Percentiles rank a stretch among this genome's conserved stretches.
phyloP scores from a whole-genome alignment of 2,888 invertebrate genomes.

The Adelphocoris suturalis region DNA sequence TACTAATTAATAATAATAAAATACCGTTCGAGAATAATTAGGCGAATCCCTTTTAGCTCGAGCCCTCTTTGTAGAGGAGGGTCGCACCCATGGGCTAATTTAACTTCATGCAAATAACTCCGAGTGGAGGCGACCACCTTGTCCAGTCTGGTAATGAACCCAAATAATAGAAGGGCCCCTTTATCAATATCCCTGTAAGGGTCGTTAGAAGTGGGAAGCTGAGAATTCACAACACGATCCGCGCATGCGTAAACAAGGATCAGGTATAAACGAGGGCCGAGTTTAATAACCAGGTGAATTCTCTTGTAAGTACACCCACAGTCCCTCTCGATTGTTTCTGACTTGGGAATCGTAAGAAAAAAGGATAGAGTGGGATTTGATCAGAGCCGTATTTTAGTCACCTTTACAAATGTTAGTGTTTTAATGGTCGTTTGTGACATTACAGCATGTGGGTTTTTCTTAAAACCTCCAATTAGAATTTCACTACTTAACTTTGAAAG shows the following conservation, averaged over 20 bases:
- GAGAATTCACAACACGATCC: background rate
- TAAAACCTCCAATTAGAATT: too few relatives aligned
- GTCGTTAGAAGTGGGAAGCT: conserved; percentile 22
- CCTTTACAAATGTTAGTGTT: background rate
- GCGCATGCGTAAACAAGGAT: conserved; percentile 11
- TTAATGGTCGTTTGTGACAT: background rate
- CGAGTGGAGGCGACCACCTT: conserved; percentile 1
- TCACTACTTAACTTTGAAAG: too few relatives aligned
- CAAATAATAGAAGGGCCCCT: background rate
- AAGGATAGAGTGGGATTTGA: background rate
- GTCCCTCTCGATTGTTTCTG: background rate
- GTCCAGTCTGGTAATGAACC: conserved; percentile 18
- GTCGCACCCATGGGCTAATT: background rate
- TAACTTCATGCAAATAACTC: conserved; percentile 23
- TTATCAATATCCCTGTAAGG: conserved; percentile 27
- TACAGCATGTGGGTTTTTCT: too few relatives aligned
- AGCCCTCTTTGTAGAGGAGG: background rate
- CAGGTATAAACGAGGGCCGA: background rate
- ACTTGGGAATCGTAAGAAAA: background rate
- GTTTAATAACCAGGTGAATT: background rate
- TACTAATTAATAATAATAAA: background rate
- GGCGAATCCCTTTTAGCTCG: background rate
- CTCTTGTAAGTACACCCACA: conserved; percentile 32
- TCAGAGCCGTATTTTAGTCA: background rate
- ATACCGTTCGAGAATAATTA: background rate